phyloP scores from a whole-genome alignment of 2,888 invertebrate species.

The Celastrina argiolus region DNA sequence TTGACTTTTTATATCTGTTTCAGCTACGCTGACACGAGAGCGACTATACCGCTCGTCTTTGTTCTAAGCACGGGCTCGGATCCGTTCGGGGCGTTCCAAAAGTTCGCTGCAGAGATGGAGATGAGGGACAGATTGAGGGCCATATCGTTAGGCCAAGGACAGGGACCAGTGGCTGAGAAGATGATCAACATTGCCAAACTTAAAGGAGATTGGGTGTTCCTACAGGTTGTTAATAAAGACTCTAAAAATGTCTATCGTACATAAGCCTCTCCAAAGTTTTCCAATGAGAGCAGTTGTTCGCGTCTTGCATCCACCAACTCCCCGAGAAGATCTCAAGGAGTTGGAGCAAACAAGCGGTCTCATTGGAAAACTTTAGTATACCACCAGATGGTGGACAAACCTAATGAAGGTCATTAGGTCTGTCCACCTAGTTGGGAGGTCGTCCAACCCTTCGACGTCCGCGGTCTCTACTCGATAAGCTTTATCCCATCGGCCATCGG shows the following conservation, averaged over 20 bases:
- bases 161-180: conserved; percentile 91
- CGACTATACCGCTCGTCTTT: conserved; percentile 88
- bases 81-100: conserved; percentile 89
- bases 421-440: no score
- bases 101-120: conserved; percentile 87
- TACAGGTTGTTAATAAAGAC: conserved; percentile 80
- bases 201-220: conserved; percentile 92
- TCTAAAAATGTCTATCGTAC: neutral
- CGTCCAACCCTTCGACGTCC: no score
- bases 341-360: no score
- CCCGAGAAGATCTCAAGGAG: no score
- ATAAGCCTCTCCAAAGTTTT: no score
- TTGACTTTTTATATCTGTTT: conserved; percentile 31
- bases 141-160: conserved; percentile 93
- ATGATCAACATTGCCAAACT: conserved; percentile 84
- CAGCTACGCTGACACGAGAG: conserved; percentile 85
- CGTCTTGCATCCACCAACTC: no score
- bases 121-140: conserved; percentile 83
- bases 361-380: no score
- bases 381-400: no score
- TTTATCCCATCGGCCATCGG: no score
- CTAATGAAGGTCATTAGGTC: no score
- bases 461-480: no score
- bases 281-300: no score
- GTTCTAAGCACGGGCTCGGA: conserved; percentile 93